Base-by-base conservation (phyloP, 2,888 invertebrate genomes). In the Pseudanteris insignis region DNA sequence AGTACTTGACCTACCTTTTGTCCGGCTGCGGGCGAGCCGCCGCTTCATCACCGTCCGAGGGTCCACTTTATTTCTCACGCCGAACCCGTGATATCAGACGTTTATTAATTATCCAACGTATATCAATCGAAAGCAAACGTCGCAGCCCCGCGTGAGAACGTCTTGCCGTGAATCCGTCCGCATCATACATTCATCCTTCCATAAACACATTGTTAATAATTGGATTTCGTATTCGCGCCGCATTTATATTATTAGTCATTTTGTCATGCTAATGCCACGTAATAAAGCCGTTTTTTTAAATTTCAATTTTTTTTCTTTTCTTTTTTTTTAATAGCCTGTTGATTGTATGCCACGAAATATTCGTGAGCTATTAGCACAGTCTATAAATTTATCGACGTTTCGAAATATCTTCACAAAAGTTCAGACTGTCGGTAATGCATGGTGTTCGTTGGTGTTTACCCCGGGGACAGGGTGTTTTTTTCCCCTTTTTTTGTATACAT, bases 21-120 rank as follows among this genome's bases (percentile, higher is more conserved):
- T 63, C 48, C 44, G 44, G 58, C 48, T 48, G 50, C 64, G 33
- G 30, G 43, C 51, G 48, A 59, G 64, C 65, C 66, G 53, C 53
- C 61, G 66, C 67, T 71, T 72, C 70, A 68, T 67, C 70, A 64
- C 64, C 64, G 69, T 68, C 70, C 61, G 55, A 65, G 64, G 60
- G 41, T 43, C 34, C 21, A 28, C 43, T 50, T 57, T 48, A 26
- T 50, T 47, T 38, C 61, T 43, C 41, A 37, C 41, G 37, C 30
- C 41, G 41, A 12, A 60, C 18, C 7, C 33, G 13, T 43, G 38
- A 54, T 50, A 54, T 15, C 9, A 38, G 48, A 61, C 61, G 24
- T 50, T 50, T 61, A 61, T 57, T 57, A 62, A 62, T 62, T 57
- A 47, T 33, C 43, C 38, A 43, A 48, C 44, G 28, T 44, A 48